These are phyloP conservation scores for Apolygus lucorum DNA, from an alignment of 1,140 invertebrate genomes.

Conservation along the genomic window DNA sequence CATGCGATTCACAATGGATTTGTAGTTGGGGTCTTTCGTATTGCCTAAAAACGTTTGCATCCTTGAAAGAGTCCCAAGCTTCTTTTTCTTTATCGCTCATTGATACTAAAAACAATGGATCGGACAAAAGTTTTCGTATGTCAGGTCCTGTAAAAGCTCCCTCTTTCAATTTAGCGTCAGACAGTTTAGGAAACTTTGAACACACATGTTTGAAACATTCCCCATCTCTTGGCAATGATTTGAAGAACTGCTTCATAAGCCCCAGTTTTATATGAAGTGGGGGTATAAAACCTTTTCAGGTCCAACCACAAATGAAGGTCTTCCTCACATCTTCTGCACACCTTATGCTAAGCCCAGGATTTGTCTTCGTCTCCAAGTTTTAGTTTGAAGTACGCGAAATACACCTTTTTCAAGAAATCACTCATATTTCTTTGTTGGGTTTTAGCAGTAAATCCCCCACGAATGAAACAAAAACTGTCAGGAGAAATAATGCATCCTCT, in stretches of 20 bases:
- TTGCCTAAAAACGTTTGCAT: too few relatives aligned
- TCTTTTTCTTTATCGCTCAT: constrained; percentile 28
- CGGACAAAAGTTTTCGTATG: too few relatives aligned
- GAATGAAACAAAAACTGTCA: constrained; percentile 20
- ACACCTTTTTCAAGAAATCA: constrained; percentile 26
- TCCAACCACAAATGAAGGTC: constrained; percentile 2
- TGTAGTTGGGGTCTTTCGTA: too few relatives aligned
- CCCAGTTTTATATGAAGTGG: too few relatives aligned
- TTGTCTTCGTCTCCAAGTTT: constrained; percentile 33
- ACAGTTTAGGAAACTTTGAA: not conserved
- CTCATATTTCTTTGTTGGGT: constrained; percentile 25
- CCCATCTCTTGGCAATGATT: too few relatives aligned
- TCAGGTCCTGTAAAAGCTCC: too few relatives aligned
- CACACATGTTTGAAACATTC: too few relatives aligned
- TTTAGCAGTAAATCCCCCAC: constrained; percentile 18
- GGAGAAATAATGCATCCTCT: constrained; percentile 21
- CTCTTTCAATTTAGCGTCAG: too few relatives aligned
- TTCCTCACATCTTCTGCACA: constrained; percentile 24
- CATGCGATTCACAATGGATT: too few relatives aligned
- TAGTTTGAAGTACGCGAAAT: constrained; percentile 29
- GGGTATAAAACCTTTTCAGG: constrained; percentile 6
- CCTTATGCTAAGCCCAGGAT: constrained; percentile 26
- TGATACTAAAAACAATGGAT: constrained; percentile 30
- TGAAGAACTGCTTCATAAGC: too few relatives aligned
- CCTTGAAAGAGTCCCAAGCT: too few relatives aligned